A percentile compares a stretch with the other conserved stretches of the same genome.
phyloP scores from a whole-genome alignment of 2,113 vertebrate species.

The Proterorhinus semilunaris region DNA sequence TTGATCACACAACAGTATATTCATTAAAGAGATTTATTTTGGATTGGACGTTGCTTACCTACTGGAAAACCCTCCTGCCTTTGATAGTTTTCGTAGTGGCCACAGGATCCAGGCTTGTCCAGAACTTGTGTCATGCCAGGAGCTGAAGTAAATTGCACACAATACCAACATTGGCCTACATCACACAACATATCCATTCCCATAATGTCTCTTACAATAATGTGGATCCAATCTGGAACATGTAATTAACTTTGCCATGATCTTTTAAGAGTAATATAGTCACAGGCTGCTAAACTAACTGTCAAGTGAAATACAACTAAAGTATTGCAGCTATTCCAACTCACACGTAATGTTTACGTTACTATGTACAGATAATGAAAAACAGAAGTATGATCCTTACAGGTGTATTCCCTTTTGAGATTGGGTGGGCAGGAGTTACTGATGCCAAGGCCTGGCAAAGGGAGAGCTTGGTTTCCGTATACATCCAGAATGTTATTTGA shows the following conservation, averaged over 20 bases:
- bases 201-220: not conserved
- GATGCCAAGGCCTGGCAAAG: constrained; percentile 74
- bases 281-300: not conserved
- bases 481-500: constrained; percentile 83
- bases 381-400: constrained; percentile 52
- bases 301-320: not conserved
- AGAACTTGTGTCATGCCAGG: constrained; percentile 79
- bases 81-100: constrained; percentile 79
- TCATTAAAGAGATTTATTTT: constrained; percentile 2
- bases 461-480: constrained; percentile 76
- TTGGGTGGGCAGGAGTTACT: constrained; percentile 85
- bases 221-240: not conserved
- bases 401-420: constrained; percentile 84
- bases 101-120: constrained; percentile 78
- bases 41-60: constrained; percentile 70
- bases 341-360: not conserved
- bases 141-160: constrained; percentile 76
- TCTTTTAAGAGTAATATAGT: not conserved
- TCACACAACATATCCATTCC: not conserved
- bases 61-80: constrained; percentile 78
- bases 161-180: constrained; percentile 45
- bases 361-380: not conserved
- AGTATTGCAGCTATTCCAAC: not conserved
- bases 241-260: not conserved
- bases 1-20: not conserved